These are phyloP conservation scores for Eristalis intricaria DNA, from an alignment of 2,888 invertebrate species.

Conservation along the genomic window DNA sequence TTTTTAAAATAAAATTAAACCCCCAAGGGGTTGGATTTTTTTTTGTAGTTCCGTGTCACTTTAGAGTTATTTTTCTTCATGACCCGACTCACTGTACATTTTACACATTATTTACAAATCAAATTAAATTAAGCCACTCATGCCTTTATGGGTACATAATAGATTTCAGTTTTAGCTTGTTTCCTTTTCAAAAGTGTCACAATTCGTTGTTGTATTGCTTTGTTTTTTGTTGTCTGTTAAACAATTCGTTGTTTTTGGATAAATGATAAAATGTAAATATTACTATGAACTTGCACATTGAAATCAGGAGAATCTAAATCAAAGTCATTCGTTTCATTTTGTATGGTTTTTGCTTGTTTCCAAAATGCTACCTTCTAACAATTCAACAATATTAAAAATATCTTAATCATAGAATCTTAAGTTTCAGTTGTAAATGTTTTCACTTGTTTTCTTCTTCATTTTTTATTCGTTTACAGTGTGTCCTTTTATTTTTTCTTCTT, in stretches of 20 bases:
- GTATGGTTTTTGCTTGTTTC: conserved; percentile 3
- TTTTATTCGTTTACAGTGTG: background rate
- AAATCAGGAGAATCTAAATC: background rate
- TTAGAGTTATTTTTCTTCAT: background rate
- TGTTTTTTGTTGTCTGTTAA: conserved; percentile 63
- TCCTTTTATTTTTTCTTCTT: background rate
- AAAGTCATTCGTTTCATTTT: background rate
- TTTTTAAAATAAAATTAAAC: background rate
- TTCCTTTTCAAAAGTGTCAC: conserved; percentile 9
- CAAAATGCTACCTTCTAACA: conserved; percentile 65
- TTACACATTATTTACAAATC: conserved; percentile 61
- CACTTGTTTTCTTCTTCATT: background rate
- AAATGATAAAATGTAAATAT: conserved; percentile 61
- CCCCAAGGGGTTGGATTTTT: background rate
- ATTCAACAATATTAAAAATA: conserved; percentile 72
- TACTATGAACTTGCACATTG: conserved; percentile 16
- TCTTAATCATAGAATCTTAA: conserved; percentile 66
- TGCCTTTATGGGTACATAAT: background rate
- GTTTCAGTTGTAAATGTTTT: conserved; percentile 65
- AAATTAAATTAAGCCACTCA: conserved; percentile 15
- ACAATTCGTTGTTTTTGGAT: conserved; percentile 73
- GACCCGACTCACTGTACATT: conserved; percentile 39
- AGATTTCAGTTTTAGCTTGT: too few relatives aligned
- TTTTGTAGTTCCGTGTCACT: background rate
- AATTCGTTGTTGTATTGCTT: conserved; percentile 44